Conservation (phyloP, 2,888 invertebrate genomes). For the Augochlorella aurata region DNA sequence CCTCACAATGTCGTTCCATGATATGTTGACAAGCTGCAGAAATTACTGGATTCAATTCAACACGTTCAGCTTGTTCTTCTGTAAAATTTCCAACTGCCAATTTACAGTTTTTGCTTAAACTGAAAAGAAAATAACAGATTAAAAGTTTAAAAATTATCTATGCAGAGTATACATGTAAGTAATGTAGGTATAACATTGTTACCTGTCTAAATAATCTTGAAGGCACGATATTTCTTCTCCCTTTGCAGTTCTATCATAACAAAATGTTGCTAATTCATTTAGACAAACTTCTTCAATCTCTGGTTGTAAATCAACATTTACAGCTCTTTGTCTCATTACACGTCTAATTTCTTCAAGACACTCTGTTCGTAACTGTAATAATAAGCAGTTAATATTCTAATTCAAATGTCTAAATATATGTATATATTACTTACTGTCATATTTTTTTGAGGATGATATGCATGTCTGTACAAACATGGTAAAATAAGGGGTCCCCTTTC, state of each 20-base stretch:
- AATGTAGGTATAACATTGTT: constrained; percentile 26
- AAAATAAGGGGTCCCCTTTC: constrained; percentile 92
- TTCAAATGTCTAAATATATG: neutral
- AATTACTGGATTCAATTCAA: constrained; percentile 94
- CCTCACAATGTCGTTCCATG: constrained; percentile 89
- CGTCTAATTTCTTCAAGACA: constrained; percentile 91
- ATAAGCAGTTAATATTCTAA: neutral
- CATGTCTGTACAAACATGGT: constrained; percentile 92
- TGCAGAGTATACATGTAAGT: neutral
- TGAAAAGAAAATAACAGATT: constrained; percentile 44
- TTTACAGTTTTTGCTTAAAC: constrained; percentile 85
- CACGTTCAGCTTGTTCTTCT: constrained; percentile 93
- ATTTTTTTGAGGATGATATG: constrained; percentile 79
- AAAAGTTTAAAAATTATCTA: neutral
- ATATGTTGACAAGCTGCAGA: constrained; percentile 91
- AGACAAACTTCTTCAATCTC: constrained; percentile 96
- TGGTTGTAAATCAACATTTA: constrained; percentile 95
- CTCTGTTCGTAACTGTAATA: constrained; percentile 80
- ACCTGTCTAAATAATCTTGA: constrained; percentile 90
- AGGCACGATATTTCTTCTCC: constrained; percentile 97
- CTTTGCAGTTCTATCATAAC: constrained; percentile 92
- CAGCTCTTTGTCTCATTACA: constrained; percentile 96
- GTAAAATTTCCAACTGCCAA: constrained; percentile 92
- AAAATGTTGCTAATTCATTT: constrained; percentile 91
- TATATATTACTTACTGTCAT: constrained; percentile 72